Evolutionary conservation across 2,113 vertebrate species (phyloP), one percentile per base, ranked within the genome.

Genomic region (Illadopsis cleaveri): DNA sequence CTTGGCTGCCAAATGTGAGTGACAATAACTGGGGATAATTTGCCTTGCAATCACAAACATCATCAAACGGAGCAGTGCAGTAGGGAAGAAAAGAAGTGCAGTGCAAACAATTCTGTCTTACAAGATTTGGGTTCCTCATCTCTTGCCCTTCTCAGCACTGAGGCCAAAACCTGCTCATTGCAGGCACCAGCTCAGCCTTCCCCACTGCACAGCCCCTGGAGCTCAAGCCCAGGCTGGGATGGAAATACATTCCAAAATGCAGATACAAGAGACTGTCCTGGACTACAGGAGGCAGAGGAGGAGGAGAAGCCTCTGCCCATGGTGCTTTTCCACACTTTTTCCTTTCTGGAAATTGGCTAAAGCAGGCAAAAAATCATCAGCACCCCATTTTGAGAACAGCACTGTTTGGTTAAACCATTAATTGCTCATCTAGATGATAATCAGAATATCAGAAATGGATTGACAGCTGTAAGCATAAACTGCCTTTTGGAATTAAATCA

Each of bases 31-130:
- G 28, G 10, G 15, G 71, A 50, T 60, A 35, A 70, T 38, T 66
- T 35, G 30, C 11, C 21, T 58, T 31, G 9, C 21, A 47, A 73
- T 44, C 54, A 58, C 1, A 6, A 70, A 25, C 27, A 58, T 21
- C 42, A 84, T 37, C 58, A 71, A 47, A 70, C 81, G 50, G 42
- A 88, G 31, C 31, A 83, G 86, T 5, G 13, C 4, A 6, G 24
- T 1, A 7, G 38, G 14, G 21, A 9, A 8, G 9, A 2, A 2
- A 44, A 42, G 18, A 15, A 27, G 10, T 2, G 9, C 45, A 47
- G 6, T 6, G 42, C 31, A 45, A 80, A 53, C 12, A 42, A 15
- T 47, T 90, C 21, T 54, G 22, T 37, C 15, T 4, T n/a, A 5
- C 14, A 24, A 25, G 16, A 7, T 72, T 65, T 58, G 4, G 40